Evolutionary conservation across 2,113 vertebrate species (phyloP), one percentile per base, ranked within the genome.

Genomic region (Percopsis transmontana): DNA sequence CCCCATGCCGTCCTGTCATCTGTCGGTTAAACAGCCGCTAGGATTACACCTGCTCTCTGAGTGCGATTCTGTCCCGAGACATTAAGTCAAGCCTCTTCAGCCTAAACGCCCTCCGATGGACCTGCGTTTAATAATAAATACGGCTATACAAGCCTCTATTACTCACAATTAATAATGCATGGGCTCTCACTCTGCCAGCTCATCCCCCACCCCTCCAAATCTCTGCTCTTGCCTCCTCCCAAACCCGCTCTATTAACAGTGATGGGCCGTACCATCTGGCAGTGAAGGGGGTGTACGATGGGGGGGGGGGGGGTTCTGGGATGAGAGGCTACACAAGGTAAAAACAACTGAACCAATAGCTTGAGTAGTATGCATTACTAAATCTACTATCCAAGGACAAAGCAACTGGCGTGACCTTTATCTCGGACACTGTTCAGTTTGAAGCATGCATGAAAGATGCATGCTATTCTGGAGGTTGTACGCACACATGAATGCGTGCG

Each of bases 141-240:
- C 72, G 64, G 59, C 77, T 76, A 79, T 73, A 87, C 81, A 82
- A 82, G 73, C 69, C 74, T 80, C 89, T 70, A 85, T 88, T 87
- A 87, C 83, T 89, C 78, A 73, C 59, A 74, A 84, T 88, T 83
- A 89, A 90, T 88, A 88, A 87, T 87, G 81, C 73, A 90, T 85
- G 72, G 21, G 20, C 14, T 2, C 7, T 11, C 23, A 63, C 70
- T 75, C 14, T 11, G 12, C 23, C 74, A 64, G 55, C 68, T 44
- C 18, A 53, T 65, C 74, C 76, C 71, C 80, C 5, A 33, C 27
- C 27, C 27, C 75, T 72, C 80, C 67, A 19, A 53, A 69, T 76
- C 77, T 51, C 72, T 67, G 40, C 74, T 72, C 68, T 65, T 72
- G 68, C 48, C 24, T 65, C 74, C 66, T 76, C 65, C 66, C 67